Percentiles rank a stretch among this genome's conserved stretches.
Conservation (phyloP, 1,140 invertebrate species). For the Phenacoccus solenopsis region DNA sequence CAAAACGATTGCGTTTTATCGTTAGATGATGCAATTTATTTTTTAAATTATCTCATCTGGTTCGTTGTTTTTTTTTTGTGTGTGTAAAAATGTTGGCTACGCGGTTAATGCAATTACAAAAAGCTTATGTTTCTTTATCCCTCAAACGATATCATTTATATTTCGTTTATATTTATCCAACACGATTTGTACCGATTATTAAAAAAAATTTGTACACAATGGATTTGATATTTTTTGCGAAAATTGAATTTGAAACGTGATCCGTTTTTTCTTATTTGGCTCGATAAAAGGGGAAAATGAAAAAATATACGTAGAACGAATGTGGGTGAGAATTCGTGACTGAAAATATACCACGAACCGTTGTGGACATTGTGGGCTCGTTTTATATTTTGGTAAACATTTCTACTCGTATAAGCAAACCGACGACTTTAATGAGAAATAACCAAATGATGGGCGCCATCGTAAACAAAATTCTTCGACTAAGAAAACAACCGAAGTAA, state of each 20-base stretch:
- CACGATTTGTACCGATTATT: neutral
- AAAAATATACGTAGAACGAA: neutral
- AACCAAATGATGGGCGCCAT: neutral
- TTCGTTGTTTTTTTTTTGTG: too few relatives aligned
- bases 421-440: neutral
- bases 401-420: neutral
- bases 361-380: neutral
- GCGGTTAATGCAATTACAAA: neutral
- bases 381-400: neutral
- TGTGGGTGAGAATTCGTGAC: neutral
- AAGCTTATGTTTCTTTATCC: neutral
- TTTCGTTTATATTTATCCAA: neutral
- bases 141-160: neutral
- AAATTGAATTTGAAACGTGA: too few relatives aligned
- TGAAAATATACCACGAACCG: neutral
- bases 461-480: neutral
- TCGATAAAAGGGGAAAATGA: neutral
- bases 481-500: neutral
- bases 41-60: conserved; percentile 2
- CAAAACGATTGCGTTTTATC: neutral
- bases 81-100: neutral
- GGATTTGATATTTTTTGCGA: neutral
- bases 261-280: neutral
- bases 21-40: neutral
- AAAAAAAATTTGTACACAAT: neutral